A percentile compares a stretch with the other conserved stretches of the same genome.
phyloP scores from a whole-genome alignment of 2,888 invertebrate genomes.

The Chalcosyrphus nemorum region DNA sequence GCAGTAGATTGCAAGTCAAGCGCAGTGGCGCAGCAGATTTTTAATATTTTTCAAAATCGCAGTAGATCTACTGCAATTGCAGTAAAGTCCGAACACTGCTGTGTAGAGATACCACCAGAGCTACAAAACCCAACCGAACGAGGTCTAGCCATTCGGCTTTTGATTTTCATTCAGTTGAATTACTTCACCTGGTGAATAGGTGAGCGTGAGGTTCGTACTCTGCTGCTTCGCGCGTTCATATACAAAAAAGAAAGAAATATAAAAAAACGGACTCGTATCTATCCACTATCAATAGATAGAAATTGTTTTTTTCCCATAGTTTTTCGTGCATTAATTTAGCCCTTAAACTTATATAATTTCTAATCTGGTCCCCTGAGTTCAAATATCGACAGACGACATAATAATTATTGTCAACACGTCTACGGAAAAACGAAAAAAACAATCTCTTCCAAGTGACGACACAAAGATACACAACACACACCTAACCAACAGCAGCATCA shows the following conservation, averaged over 20 bases:
- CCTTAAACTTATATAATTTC: conserved; percentile 17
- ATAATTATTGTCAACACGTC: neutral
- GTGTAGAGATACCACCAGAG: conserved; percentile 15
- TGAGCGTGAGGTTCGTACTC: conserved; percentile 61
- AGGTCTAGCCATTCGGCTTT: conserved; percentile 72
- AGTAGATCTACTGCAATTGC: too few species aligned
- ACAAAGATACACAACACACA: conserved; percentile 34
- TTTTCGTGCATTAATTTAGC: conserved; percentile 4
- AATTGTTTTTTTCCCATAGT: conserved; percentile 11
- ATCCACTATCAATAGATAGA: too few species aligned
- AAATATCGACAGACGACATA: neutral
- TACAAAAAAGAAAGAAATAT: neutral
- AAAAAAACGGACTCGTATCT: conserved; percentile 18
- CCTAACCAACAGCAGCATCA: neutral
- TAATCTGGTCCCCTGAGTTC: conserved; percentile 1
- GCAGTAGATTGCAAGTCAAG: too few species aligned
- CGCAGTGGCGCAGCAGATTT: too few species aligned
- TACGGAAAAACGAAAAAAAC: conserved; percentile 10
- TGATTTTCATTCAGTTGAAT: conserved; percentile 79
- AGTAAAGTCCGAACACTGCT: too few species aligned
- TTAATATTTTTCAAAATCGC: too few species aligned
- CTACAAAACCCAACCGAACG: conserved; percentile 25
- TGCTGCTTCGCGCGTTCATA: conserved; percentile 45
- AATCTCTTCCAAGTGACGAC: conserved; percentile 13
- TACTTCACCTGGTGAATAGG: conserved; percentile 79